Evolutionary conservation across 2,888 invertebrate genomes (phyloP).

Genomic region (Macroteleia sp.): DNA sequence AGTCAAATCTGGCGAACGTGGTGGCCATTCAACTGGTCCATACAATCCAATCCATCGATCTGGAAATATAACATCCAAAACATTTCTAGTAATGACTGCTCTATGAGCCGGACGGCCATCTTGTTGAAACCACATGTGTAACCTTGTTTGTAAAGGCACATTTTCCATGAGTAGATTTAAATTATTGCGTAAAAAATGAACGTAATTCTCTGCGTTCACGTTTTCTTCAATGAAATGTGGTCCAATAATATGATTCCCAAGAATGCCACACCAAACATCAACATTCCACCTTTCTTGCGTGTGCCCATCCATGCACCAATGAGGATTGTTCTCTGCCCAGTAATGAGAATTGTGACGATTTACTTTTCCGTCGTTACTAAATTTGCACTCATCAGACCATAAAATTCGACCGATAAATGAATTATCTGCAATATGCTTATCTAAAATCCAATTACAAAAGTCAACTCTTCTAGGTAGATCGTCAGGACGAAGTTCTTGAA

Average conservation of each 20-base stretch:
- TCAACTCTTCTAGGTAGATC: too few relatives aligned
- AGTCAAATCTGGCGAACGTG: too few relatives aligned
- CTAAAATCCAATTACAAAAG: too few relatives aligned
- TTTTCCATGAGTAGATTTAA: neutral
- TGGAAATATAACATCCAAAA: too few relatives aligned
- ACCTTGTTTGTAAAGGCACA: conserved; percentile 14
- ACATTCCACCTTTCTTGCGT: conserved; percentile 20
- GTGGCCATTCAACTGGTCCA: too few relatives aligned
- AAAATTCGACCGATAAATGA: too few relatives aligned
- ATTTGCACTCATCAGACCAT: conserved; percentile 25
- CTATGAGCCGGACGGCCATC: too few relatives aligned
- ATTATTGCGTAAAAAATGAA: neutral
- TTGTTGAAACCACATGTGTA: too few relatives aligned
- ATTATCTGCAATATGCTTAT: too few relatives aligned
- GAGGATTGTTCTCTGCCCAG: conserved; percentile 4
- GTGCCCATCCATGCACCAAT: neutral
- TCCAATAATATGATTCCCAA: conserved; percentile 9
- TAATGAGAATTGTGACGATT: conserved; percentile 20
- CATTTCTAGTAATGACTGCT: too few relatives aligned
- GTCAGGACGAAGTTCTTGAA: too few relatives aligned
- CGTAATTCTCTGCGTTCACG: conserved; percentile 4
- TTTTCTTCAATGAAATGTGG: conserved; percentile 41
- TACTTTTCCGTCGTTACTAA: conserved; percentile 20
- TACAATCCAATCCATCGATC: too few relatives aligned
- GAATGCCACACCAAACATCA: conserved; percentile 36